Conservation (phyloP, 1,140 invertebrate species). For the Panulirus ornatus region DNA sequence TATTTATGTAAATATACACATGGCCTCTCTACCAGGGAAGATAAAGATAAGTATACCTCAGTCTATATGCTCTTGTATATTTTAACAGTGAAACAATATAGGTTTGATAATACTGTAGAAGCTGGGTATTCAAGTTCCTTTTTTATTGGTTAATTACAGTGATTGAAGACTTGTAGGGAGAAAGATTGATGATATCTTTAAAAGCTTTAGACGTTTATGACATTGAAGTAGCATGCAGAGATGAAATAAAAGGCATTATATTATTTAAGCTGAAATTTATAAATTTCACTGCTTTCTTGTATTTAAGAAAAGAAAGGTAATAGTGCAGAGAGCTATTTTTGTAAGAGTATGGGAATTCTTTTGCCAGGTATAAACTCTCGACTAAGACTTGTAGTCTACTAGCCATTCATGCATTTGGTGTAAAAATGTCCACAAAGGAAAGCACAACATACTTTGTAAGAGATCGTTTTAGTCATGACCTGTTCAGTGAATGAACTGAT, state of each 20-base stretch:
- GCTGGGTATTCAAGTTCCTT: slow-evolving; percentile 63
- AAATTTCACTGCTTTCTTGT: not conserved
- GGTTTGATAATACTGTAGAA: slow-evolving; percentile 33
- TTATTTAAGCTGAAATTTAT: not conserved
- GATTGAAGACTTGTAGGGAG: slow-evolving; percentile 18
- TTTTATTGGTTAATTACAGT: slow-evolving; percentile 44
- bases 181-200: slow-evolving; percentile 10
- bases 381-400: not conserved
- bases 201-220: no score
- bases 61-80: slow-evolving; percentile 25
- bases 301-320: not conserved
- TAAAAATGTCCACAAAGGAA: slow-evolving; percentile 26
- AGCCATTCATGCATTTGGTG: not conserved
- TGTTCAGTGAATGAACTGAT: not conserved
- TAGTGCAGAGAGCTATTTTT: not conserved
- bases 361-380: not conserved
- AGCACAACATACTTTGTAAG: not conserved
- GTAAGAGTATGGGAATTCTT: not conserved
- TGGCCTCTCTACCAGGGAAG: no score
- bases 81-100: slow-evolving; percentile 48
- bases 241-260: not conserved
- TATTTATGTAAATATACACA: no score
- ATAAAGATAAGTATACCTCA: no score
- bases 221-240: not conserved
- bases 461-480: not conserved